Percentiles rank a stretch among this genome's conserved stretches.
Conservation (phyloP, 1,140 invertebrate genomes). For the Orius insidiosus region DNA sequence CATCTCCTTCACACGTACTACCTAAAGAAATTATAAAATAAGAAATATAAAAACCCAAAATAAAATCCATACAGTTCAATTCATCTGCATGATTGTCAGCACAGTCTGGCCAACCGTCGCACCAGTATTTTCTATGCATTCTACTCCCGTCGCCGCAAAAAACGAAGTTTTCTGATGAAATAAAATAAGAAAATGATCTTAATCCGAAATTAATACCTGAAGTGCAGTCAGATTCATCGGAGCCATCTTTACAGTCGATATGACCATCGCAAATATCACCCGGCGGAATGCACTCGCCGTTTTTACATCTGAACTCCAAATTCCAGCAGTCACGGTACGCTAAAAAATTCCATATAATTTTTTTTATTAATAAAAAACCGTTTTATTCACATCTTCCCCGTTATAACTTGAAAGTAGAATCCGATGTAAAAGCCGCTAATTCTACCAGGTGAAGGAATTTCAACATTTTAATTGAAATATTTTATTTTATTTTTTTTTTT, state of each 20-base stretch:
- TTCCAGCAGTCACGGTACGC: conserved; percentile 27
- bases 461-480: too few species aligned
- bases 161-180: conserved; percentile 19
- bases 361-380: too few species aligned
- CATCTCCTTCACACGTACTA: conserved; percentile 16
- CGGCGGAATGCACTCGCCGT: conserved; percentile 47
- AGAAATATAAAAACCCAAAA: too few species aligned
- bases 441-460: too few species aligned
- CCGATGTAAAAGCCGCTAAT: too few species aligned
- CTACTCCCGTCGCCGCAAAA: conserved; percentile 29
- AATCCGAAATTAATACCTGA: conserved; percentile 17
- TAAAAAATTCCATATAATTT: conserved; percentile 12
- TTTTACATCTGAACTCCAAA: conserved; percentile 41
- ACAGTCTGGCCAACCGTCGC: conserved; percentile 63
- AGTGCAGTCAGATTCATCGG: conserved; percentile 39
- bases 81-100: conserved; percentile 61
- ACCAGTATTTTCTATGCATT: conserved; percentile 31
- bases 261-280: conserved; percentile 43
- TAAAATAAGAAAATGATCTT: not conserved
- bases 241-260: conserved; percentile 47
- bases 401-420: too few species aligned
- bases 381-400: too few species aligned
- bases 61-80: conserved; percentile 30
- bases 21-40: conserved; percentile 20
- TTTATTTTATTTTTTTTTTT: too few species aligned